These are phyloP conservation scores for Yasuhikotakia modesta DNA, from an alignment of 2,797 vertebrate species.

Conservation along the genomic window DNA sequence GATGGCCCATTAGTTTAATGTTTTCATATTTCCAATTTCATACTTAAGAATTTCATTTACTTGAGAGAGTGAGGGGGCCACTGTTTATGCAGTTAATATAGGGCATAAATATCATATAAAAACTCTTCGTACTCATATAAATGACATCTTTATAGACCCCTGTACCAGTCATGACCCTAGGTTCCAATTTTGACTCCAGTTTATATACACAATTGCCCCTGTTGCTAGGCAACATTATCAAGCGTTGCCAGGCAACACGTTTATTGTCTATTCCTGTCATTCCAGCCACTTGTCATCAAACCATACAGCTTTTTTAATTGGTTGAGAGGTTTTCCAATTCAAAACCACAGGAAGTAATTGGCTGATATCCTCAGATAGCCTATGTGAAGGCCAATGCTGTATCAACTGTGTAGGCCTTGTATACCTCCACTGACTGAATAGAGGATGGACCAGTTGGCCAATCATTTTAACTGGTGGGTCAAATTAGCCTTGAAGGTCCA, in stretches of 20 bases:
- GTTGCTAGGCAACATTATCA: conserved; percentile 78
- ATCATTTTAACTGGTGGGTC: conserved; percentile 45
- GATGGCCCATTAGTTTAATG: background rate
- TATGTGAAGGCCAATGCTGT: background rate
- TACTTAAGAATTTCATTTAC: background rate
- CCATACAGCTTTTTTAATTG: conserved; percentile 66
- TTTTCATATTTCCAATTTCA: background rate
- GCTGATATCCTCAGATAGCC: conserved; percentile 9
- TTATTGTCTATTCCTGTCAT: conserved; percentile 72
- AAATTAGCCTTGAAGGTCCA: conserved; percentile 4
- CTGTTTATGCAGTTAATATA: background rate
- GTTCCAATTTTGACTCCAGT: conserved; percentile 53
- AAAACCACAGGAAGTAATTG: conserved; percentile 2
- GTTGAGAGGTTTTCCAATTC: conserved; percentile 39
- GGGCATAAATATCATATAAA: background rate
- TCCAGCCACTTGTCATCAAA: conserved; percentile 71
- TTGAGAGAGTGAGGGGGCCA: background rate
- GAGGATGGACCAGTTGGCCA: conserved; percentile 5
- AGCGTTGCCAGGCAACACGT: conserved; percentile 80
- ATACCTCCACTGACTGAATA: conserved; percentile 26
- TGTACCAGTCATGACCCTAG: conserved; percentile 49
- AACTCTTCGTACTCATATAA: conserved; percentile 47
- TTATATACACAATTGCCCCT: conserved; percentile 67
- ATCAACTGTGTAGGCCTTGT: background rate
- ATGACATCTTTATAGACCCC: conserved; percentile 60